Percentiles rank a stretch among this genome's conserved stretches.
These are phyloP conservation scores for Oncorhynchus nerka DNA, from an alignment of 2,113 vertebrate genomes.

Conservation along the genomic window DNA sequence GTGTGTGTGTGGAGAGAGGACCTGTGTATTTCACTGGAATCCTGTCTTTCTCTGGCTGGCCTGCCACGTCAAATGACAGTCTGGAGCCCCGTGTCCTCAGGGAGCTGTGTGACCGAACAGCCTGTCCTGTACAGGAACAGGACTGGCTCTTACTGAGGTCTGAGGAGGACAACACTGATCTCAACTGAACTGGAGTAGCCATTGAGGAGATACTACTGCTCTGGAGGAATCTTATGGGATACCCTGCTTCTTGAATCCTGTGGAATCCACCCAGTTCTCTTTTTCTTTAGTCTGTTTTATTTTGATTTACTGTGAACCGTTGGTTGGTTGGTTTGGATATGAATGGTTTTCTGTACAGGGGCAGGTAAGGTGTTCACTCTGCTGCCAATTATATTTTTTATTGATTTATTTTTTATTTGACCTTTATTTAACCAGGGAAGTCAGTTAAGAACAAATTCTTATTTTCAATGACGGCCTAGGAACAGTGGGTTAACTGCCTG, in stretches of 20 bases:
- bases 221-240: not conserved
- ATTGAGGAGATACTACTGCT: constrained; percentile 1
- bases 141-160: constrained; percentile 9
- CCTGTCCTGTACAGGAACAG: constrained; percentile 37
- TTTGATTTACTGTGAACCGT: constrained; percentile 16
- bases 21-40: constrained; percentile 17
- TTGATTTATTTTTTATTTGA: too few species aligned
- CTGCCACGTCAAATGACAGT: constrained; percentile 69
- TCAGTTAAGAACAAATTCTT: too few species aligned
- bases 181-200: too few species aligned
- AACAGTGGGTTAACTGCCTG: too few species aligned
- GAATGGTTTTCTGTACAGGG: constrained; percentile 74
- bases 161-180: too few species aligned
- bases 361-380: constrained; percentile 65
- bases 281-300: constrained; percentile 13
- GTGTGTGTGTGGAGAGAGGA: constrained; percentile 4
- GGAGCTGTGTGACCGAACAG: constrained; percentile 32
- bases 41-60: constrained; percentile 36
- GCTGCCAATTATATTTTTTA: not conserved
- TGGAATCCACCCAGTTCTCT: not conserved
- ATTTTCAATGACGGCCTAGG: too few species aligned
- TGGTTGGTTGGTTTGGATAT: constrained; percentile 42
- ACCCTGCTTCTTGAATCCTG: not conserved
- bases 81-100: constrained; percentile 52
- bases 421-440: too few species aligned